Evolutionary conservation across 2,888 invertebrate genomes (phyloP).

Genomic region (Hyppa rectilinea): DNA sequence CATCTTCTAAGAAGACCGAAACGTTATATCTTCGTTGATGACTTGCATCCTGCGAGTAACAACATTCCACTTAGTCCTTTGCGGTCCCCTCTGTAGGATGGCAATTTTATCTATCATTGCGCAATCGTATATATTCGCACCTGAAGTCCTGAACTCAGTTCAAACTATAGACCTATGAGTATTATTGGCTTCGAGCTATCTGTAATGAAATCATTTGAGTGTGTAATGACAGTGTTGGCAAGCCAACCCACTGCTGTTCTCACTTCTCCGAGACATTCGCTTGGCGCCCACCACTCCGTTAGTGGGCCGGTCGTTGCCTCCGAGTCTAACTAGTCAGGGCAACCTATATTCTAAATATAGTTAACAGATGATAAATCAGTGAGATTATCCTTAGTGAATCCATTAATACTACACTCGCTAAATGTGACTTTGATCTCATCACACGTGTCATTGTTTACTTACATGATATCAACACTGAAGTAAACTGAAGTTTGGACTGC

Average conservation of each 20-base stretch:
- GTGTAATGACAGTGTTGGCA: slow-evolving; percentile 69
- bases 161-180: slow-evolving; percentile 6
- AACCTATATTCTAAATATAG: slow-evolving; percentile 43
- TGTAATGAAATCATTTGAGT: slow-evolving; percentile 42
- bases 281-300: slow-evolving; percentile 80
- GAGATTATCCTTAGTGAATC: slow-evolving; percentile 29
- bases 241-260: slow-evolving; percentile 52
- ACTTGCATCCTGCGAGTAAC: slow-evolving; percentile 2
- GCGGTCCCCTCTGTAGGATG: not conserved
- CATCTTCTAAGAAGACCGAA: slow-evolving; percentile 1
- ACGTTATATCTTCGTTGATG: not conserved
- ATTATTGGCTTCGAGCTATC: slow-evolving; percentile 41
- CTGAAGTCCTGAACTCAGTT: slow-evolving; percentile 10
- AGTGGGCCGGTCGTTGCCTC: slow-evolving; percentile 84
- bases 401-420: slow-evolving; percentile 1
- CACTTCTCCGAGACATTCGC: slow-evolving; percentile 48
- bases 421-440: slow-evolving; percentile 26
- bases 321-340: slow-evolving; percentile 38
- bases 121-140: slow-evolving; percentile 7
- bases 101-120: not conserved
- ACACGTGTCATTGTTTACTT: slow-evolving; percentile 36
- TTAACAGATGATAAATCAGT: slow-evolving; percentile 25
- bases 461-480: slow-evolving; percentile 19
- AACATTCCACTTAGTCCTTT: not conserved
- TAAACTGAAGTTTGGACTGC: slow-evolving; percentile 24